Evolutionary conservation across 2,888 invertebrate species (phyloP).

Genomic region (Meiosimyza decipiens): DNA sequence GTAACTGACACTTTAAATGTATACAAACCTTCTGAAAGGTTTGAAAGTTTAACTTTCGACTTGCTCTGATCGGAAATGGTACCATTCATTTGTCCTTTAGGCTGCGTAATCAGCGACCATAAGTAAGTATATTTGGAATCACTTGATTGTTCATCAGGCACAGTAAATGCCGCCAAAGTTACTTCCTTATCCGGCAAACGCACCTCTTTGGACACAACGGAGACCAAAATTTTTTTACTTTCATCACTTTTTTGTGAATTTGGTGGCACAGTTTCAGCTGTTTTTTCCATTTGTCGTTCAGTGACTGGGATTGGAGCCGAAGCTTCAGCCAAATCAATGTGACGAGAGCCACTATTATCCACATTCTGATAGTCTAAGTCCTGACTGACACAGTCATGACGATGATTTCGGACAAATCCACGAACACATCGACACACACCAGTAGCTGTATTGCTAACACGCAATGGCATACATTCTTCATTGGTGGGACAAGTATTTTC

Average conservation of each 20-base stretch:
- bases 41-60: slow-evolving; percentile 82
- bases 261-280: slow-evolving; percentile 28
- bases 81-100: slow-evolving; percentile 79
- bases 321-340: slow-evolving; percentile 43
- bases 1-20: slow-evolving; percentile 87
- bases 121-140: slow-evolving; percentile 85
- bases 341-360: slow-evolving; percentile 45
- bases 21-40: slow-evolving; percentile 88
- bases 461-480: slow-evolving; percentile 75
- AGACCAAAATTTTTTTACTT: slow-evolving; percentile 77
- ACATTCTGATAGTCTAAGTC: slow-evolving; percentile 54
- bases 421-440: slow-evolving; percentile 80
- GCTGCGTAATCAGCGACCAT: slow-evolving; percentile 88
- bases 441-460: slow-evolving; percentile 69
- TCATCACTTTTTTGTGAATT: slow-evolving; percentile 53
- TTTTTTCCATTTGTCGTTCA: slow-evolving; percentile 39
- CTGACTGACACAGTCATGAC: slow-evolving; percentile 62
- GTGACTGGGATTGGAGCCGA: slow-evolving; percentile 46
- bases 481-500: slow-evolving; percentile 72
- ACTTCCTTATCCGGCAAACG: slow-evolving; percentile 86
- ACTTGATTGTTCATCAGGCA: slow-evolving; percentile 79
- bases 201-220: slow-evolving; percentile 81
- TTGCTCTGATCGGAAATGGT: slow-evolving; percentile 87
- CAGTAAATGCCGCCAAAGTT: slow-evolving; percentile 83
- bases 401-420: slow-evolving; percentile 71